Percentiles rank a stretch among this genome's conserved stretches.
Evolutionary conservation across 2,797 vertebrate species (phyloP).

Genomic region (Tangara arthus): DNA sequence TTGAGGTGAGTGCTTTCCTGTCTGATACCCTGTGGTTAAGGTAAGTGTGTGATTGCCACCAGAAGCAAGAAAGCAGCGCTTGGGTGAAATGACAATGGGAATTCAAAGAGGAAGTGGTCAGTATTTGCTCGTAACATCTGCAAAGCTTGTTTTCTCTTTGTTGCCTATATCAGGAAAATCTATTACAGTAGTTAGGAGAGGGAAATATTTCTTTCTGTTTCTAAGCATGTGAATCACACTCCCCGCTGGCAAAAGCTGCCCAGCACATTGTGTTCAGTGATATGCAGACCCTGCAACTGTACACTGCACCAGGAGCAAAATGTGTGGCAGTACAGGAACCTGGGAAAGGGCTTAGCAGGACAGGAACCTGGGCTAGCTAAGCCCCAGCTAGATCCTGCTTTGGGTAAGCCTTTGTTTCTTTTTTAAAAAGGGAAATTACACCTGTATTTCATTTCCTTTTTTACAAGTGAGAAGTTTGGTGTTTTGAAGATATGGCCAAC

Average conservation of each 20-base stretch:
- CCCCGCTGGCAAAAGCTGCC: background rate
- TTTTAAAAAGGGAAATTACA: too few relatives aligned
- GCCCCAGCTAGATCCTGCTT: too few relatives aligned
- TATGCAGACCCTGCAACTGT: background rate
- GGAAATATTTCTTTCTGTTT: constrained; percentile 17
- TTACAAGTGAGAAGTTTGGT: too few relatives aligned
- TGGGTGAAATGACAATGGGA: background rate
- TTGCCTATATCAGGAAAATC: background rate
- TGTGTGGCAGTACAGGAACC: background rate
- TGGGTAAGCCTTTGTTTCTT: too few relatives aligned
- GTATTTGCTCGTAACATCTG: background rate
- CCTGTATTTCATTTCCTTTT: too few relatives aligned
- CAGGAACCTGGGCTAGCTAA: background rate
- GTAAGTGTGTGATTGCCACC: background rate
- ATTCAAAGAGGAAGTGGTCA: background rate
- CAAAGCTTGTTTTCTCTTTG: background rate
- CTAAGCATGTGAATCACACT: background rate
- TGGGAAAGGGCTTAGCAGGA: background rate
- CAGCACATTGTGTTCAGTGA: background rate
- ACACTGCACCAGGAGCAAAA: background rate
- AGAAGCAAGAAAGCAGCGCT: background rate
- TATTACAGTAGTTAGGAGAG: background rate
- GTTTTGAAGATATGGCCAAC: too few relatives aligned
- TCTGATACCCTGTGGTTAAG: background rate
- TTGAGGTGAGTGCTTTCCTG: background rate